Percentiles rank a stretch among this genome's conserved stretches.
phyloP scores from a whole-genome alignment of 2,797 vertebrate species.

The Cirrhinus mrigala region DNA sequence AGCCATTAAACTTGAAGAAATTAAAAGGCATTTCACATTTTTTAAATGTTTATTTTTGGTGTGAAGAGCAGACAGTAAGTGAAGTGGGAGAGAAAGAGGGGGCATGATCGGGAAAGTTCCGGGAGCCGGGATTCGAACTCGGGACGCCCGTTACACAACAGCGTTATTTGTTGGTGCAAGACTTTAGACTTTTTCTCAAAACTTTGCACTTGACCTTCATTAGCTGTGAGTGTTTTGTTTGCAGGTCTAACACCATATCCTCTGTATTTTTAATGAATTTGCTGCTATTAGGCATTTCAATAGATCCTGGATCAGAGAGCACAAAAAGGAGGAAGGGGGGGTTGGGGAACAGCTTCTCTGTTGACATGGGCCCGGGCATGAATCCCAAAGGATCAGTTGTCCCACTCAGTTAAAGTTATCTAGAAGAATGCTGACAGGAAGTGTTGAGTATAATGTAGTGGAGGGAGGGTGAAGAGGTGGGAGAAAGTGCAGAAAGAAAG shows the following conservation, averaged over 20 bases:
- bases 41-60: too few species aligned
- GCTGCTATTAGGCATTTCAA: neutral
- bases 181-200: neutral
- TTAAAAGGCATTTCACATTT: neutral
- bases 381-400: conserved; percentile 26
- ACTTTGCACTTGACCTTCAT: conserved; percentile 18
- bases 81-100: too few species aligned
- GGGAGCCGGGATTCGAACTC: too few species aligned
- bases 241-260: conserved; percentile 14
- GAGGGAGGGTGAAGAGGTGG: neutral
- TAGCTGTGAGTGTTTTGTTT: conserved; percentile 28
- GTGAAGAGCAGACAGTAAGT: too few species aligned
- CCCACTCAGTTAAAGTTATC: conserved; percentile 15
- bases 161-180: too few species aligned
- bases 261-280: conserved; percentile 28
- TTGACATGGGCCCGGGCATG: neutral
- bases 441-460: neutral
- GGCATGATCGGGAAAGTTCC: too few species aligned
- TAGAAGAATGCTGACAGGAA: conserved; percentile 1
- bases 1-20: neutral
- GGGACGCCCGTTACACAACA: too few species aligned
- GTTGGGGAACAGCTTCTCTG: neutral
- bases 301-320: neutral
- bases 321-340: neutral
- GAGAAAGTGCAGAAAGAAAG: neutral